These are phyloP conservation scores for Irena cyanogastra DNA, from an alignment of 2,113 vertebrate species.

Conservation along the genomic window DNA sequence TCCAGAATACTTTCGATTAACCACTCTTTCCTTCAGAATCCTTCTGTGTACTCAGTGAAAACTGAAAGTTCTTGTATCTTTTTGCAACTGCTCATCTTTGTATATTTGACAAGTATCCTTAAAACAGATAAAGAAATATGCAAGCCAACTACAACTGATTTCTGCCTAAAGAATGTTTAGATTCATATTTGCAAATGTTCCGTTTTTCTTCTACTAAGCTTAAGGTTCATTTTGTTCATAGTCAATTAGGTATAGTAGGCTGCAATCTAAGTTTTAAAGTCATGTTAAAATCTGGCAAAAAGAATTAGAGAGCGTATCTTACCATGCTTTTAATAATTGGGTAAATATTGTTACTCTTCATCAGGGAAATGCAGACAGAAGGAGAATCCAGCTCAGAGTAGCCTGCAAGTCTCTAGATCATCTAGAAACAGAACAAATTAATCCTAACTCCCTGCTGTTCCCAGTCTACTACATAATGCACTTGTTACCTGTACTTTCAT, in stretches of 20 bases:
- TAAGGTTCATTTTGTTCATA: neutral
- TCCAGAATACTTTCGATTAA: neutral
- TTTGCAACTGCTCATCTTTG: neutral
- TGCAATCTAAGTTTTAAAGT: neutral
- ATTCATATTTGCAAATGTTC: neutral
- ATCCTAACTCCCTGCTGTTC: neutral
- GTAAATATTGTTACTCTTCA: neutral
- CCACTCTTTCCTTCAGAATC: neutral
- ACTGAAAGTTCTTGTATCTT: neutral
- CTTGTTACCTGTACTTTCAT: neutral
- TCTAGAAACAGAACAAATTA: neutral
- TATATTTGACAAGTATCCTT: neutral
- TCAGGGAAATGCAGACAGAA: neutral
- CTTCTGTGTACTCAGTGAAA: neutral
- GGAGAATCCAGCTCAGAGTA: neutral
- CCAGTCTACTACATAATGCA: neutral
- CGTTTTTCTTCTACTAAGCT: neutral
- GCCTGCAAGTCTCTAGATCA: neutral
- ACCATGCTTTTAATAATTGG: neutral
- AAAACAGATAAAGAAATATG: neutral
- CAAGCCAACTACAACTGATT: neutral
- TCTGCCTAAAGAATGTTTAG: neutral
- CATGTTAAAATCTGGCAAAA: neutral
- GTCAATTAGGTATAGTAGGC: neutral
- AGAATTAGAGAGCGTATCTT: neutral